Evolutionary conservation across 2,113 vertebrate species (phyloP).

Genomic region (Trochalopteron elliotii): DNA sequence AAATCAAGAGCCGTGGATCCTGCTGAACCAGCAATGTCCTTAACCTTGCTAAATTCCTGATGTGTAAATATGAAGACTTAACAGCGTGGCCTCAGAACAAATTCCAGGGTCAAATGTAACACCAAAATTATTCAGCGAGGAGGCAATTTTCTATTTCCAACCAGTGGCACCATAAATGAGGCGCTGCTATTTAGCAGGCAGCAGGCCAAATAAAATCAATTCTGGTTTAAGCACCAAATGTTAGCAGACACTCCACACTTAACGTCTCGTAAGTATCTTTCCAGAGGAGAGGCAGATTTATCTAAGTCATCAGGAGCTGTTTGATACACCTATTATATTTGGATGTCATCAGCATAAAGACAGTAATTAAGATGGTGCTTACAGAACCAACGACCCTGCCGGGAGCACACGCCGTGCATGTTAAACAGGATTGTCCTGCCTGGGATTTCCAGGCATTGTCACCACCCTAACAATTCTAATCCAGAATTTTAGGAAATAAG

Average conservation of each 20-base stretch:
- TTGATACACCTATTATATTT: constrained; percentile 31
- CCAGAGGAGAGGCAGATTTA: not conserved
- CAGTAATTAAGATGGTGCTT: constrained; percentile 1
- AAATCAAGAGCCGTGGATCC: not conserved
- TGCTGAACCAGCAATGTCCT: constrained; percentile 49
- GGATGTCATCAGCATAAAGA: constrained; percentile 24
- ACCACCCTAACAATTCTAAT: not conserved
- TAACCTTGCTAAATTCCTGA: constrained; percentile 38
- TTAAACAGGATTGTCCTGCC: not conserved
- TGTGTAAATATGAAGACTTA: constrained; percentile 17
- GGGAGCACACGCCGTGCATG: not conserved
- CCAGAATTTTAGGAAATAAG: not conserved
- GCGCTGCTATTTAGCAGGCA: not conserved
- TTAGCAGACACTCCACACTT: not conserved
- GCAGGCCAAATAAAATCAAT: constrained; percentile 19
- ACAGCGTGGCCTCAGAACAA: not conserved
- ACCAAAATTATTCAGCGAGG: not conserved
- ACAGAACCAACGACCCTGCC: not conserved
- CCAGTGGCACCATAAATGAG: not conserved
- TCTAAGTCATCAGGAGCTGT: not conserved
- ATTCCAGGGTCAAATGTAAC: constrained; percentile 10
- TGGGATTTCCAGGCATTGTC: not conserved
- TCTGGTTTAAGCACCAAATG: not conserved
- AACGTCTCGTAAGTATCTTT: not conserved
- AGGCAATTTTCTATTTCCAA: not conserved